Base-by-base conservation (phyloP, 2,113 vertebrate genomes). In the Pelodiscus sinensis region DNA sequence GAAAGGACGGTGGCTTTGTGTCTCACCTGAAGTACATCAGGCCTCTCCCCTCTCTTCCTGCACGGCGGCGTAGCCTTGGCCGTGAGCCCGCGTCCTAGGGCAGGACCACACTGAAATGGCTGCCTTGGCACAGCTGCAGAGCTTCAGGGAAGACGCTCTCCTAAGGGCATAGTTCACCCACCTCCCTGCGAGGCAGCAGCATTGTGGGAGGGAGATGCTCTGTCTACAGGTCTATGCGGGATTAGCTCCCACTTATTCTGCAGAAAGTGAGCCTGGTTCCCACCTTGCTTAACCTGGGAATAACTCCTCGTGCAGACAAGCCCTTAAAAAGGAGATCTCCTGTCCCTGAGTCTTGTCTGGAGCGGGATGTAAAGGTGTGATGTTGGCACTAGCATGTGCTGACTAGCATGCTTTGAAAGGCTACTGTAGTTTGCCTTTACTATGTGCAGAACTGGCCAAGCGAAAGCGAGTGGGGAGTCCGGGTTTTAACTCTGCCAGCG, bases 301-400 rank as follows among this genome's bases (percentile, higher is more conserved):
- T 29, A 31, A 8, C 62, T 65, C 29, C 60, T 31, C 31, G 24
- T 16, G 62, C 3, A 15, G 62, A 29, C 29, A 65, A 31, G 62
- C 62, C 29, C 29, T 65, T 31, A 29, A 65, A 62, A 65, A 31
- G 29, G 62, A 77, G 73, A 50, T 25, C 38, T 50, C 38, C 29
- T 29, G 6, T 65, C 51, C 38, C 38, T 38, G 35, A 38, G 35
- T 2, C 6, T 50, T 2, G 6, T 2, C 0, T 2, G 24, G 14
- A 35, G 0, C 8, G 1, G 54, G 71, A 5, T n/a, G 44, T 83
- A 0, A 79, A 52, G 27, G 81, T 16, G 31, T 19, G 65, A 62
- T n/a, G 24, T 10, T 35, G 86, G 57, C 6, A 1, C 13, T 6
- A 57, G 44, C 19, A 62, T 5, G 11, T 1, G 38, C 57, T 55